These are phyloP conservation scores for Drosophila meridionalis DNA, from an alignment of 2,888 invertebrate species.

Conservation along the genomic window DNA sequence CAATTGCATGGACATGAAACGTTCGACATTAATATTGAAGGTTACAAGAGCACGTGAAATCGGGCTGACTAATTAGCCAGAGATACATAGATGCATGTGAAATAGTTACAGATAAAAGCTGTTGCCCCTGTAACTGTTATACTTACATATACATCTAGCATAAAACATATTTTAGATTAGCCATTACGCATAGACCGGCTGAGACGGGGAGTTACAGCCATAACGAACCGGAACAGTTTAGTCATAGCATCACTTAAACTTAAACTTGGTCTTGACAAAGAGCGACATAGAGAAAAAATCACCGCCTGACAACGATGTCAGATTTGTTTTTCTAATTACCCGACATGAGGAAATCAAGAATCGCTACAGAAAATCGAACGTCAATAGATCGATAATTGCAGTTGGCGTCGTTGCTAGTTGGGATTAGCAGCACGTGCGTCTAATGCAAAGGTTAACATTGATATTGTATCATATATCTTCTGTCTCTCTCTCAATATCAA, in stretches of 20 bases:
- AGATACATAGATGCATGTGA: background rate
- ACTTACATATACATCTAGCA: background rate
- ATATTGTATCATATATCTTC: background rate
- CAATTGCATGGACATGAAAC: slow-evolving; percentile 32
- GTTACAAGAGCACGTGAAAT: slow-evolving; percentile 26
- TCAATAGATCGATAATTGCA: slow-evolving; percentile 32
- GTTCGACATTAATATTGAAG: slow-evolving; percentile 28
- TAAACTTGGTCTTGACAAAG: background rate
- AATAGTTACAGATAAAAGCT: background rate
- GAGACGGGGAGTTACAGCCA: slow-evolving; percentile 3
- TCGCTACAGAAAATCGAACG: slow-evolving; percentile 23
- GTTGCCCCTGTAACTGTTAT: slow-evolving; percentile 20
- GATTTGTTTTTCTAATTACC: slow-evolving; percentile 29
- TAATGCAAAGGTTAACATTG: slow-evolving; percentile 10
- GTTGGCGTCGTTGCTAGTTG: background rate
- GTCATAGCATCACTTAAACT: background rate
- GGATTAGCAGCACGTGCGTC: slow-evolving; percentile 38
- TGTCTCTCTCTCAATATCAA: background rate
- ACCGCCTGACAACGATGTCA: slow-evolving; percentile 20
- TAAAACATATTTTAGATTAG: slow-evolving; percentile 1
- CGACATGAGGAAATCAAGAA: slow-evolving; percentile 29
- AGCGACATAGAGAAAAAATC: slow-evolving; percentile 15
- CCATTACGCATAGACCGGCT: slow-evolving; percentile 16
- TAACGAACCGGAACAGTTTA: slow-evolving; percentile 27
- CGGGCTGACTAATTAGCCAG: slow-evolving; percentile 27